phyloP scores from a whole-genome alignment of 92 coral and sea anemone species.

The Zoanthus sansibaricus region DNA sequence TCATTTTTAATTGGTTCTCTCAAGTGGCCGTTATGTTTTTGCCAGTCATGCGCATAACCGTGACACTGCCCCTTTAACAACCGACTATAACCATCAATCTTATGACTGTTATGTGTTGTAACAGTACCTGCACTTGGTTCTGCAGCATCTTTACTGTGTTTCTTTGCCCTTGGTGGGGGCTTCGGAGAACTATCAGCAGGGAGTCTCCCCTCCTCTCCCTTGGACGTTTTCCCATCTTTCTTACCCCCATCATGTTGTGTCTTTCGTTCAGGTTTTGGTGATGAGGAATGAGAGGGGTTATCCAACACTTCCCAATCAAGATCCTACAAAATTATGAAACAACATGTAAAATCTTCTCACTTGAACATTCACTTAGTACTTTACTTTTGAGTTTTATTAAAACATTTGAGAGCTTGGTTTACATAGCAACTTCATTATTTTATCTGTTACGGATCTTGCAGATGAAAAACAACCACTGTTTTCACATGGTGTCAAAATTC shows the following conservation, averaged over 20 bases:
- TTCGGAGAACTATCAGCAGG: slow-evolving; percentile 22
- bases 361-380: no score
- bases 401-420: no score
- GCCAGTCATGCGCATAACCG: no score
- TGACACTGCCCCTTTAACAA: no score
- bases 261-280: slow-evolving; percentile 34
- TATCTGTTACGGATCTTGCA: neutral
- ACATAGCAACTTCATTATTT: neutral
- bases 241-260: slow-evolving; percentile 13
- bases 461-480: no score
- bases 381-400: no score
- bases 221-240: neutral
- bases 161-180: slow-evolving; percentile 42
- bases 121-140: slow-evolving; percentile 1
- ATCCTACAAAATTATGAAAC: slow-evolving; percentile 57
- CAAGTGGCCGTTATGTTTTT: no score
- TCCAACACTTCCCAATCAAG: slow-evolving; percentile 89
- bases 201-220: slow-evolving; percentile 5
- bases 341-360: neutral
- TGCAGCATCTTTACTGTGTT: neutral
- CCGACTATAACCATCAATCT: neutral
- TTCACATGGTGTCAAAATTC: no score
- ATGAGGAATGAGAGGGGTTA: slow-evolving; percentile 53
- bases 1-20: no score
- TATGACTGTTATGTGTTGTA: neutral